A percentile compares a stretch with the other conserved stretches of the same genome.
phyloP scores from a whole-genome alignment of 2,888 invertebrate genomes.

The Antitype chi region DNA sequence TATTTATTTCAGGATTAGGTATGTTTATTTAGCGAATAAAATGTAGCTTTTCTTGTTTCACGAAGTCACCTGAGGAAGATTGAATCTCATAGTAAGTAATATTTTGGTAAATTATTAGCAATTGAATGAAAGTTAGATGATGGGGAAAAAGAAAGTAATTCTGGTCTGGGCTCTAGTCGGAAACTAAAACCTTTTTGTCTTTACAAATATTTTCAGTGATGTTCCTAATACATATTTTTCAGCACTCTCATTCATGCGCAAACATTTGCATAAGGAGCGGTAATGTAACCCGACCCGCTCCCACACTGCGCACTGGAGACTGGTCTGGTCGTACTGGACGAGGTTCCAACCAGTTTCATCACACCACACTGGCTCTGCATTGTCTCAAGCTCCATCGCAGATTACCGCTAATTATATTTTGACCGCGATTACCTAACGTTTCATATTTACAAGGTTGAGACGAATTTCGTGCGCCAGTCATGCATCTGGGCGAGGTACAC shows the following conservation, averaged over 20 bases:
- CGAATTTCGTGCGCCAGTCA: constrained; percentile 17
- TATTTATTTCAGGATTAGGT: constrained; percentile 23
- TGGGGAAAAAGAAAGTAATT: not conserved
- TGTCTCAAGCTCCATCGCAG: constrained; percentile 19
- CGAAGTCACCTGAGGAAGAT: not conserved
- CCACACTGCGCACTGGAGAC: constrained; percentile 2
- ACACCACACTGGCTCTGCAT: not conserved
- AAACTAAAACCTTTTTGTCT: not conserved
- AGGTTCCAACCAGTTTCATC: constrained; percentile 6
- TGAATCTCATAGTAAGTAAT: not conserved
- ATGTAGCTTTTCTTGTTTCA: not conserved
- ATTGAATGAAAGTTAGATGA: not conserved
- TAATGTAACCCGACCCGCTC: not conserved
- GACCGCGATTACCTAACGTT: constrained; percentile 33
- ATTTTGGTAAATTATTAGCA: not conserved
- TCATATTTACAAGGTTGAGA: constrained; percentile 49
- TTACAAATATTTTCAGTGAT: not conserved
- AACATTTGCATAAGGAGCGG: constrained; percentile 12
- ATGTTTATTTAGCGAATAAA: not conserved
- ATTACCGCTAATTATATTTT: constrained; percentile 44
- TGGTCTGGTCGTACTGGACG: not conserved
- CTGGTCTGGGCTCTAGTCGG: not conserved
- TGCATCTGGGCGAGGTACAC: not conserved
- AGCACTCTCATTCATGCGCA: constrained; percentile 16
- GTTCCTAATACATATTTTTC: not conserved